Percentiles rank a stretch among this genome's conserved stretches.
phyloP scores from a whole-genome alignment of 2,797 vertebrate species.

The Neosalanx taihuensis region DNA sequence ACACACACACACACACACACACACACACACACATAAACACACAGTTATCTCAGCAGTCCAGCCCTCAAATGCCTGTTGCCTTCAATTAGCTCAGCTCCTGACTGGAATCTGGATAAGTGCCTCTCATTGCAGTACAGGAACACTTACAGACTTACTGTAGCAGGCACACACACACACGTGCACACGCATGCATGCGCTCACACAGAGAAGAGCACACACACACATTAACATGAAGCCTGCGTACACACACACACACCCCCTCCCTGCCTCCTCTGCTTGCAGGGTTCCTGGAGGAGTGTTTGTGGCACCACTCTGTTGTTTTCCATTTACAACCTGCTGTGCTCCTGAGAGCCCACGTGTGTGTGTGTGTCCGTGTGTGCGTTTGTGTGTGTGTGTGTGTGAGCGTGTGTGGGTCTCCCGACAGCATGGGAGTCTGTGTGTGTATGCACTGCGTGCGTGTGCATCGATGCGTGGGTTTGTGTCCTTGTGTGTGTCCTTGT shows the following conservation, averaged over 20 bases:
- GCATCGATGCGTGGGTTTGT: background rate
- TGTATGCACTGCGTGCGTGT: no score
- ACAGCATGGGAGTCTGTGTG: no score
- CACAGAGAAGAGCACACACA: background rate
- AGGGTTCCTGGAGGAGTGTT: no score
- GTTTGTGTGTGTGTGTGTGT: conserved; percentile 2
- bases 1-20: background rate
- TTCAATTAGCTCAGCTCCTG: background rate
- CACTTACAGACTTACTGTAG: background rate
- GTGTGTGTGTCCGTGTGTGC: background rate
- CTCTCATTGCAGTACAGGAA: background rate
- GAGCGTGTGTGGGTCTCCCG: background rate
- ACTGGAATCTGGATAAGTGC: conserved; percentile 2
- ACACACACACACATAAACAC: background rate
- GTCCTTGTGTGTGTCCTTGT: background rate
- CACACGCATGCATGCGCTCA: background rate
- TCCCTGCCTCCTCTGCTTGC: no score
- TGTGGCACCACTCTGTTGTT: no score
- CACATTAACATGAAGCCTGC: background rate
- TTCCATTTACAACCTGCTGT: no score
- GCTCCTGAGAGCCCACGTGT: background rate
- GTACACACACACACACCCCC: background rate
- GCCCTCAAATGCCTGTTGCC: background rate
- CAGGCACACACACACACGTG: conserved; percentile 8
- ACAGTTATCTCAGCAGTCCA: background rate